These are phyloP conservation scores for Pseudomyrmex gracilis DNA, from an alignment of 1,140 invertebrate genomes.

Conservation along the genomic window DNA sequence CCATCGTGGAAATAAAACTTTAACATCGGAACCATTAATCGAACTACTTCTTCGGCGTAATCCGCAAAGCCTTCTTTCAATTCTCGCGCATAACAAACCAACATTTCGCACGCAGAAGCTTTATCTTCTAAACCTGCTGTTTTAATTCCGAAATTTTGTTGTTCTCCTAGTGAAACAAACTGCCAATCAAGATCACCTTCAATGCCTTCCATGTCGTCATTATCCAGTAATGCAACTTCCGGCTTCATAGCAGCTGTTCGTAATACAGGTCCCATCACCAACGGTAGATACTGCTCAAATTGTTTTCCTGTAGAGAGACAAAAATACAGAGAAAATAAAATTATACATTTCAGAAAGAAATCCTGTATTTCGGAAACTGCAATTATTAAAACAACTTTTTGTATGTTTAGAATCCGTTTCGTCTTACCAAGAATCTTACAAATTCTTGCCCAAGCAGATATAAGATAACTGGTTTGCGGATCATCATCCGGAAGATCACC, in stretches of 20 bases:
- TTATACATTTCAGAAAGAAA: not conserved
- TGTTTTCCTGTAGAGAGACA: slow-evolving; percentile 88
- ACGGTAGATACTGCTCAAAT: slow-evolving; percentile 98
- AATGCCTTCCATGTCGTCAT: slow-evolving; percentile 94
- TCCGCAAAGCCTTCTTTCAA: slow-evolving; percentile 98
- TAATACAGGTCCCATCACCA: slow-evolving; percentile 99
- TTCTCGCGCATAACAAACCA: slow-evolving; percentile 99
- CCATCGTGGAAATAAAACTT: slow-evolving; percentile 99
- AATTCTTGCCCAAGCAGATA: slow-evolving; percentile 99
- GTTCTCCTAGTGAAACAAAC: slow-evolving; percentile 98
- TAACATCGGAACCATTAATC: slow-evolving; percentile 97
- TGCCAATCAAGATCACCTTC: slow-evolving; percentile 98
- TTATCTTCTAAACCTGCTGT: slow-evolving; percentile 99
- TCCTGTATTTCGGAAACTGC: not conserved
- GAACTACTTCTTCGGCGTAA: slow-evolving; percentile 97
- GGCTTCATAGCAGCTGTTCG: slow-evolving; percentile 98
- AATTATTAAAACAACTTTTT: not conserved
- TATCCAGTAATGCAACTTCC: slow-evolving; percentile 98
- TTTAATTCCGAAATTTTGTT: slow-evolving; percentile 96
- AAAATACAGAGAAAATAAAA: slow-evolving; percentile 1
- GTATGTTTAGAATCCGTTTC: not conserved
- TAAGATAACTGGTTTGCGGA: slow-evolving; percentile 98
- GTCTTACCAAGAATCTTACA: slow-evolving; percentile 96
- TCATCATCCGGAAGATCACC: slow-evolving; percentile 96
- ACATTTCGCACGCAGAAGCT: slow-evolving; percentile 99